Base-by-base conservation (phyloP, 2,113 vertebrate genomes). In the Caranx melampygus region DNA sequence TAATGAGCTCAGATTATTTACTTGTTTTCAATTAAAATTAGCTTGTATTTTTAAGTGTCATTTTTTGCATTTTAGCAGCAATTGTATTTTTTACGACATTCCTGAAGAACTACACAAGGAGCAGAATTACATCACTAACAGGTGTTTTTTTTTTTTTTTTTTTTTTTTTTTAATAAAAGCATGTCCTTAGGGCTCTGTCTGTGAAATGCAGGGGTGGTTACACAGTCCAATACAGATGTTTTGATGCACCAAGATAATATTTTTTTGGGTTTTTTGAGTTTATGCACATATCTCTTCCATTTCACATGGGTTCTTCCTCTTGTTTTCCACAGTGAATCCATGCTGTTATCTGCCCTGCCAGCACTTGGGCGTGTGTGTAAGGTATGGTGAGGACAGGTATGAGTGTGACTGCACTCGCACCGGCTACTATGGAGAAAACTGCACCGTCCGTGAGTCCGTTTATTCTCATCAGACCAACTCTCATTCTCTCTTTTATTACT, bases 381-480 rank as follows among this genome's bases (percentile, higher is more conserved):
- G 94, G 44, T 94, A 95, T 0, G 94, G 93, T 15, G 78, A 86
- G 37, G 87, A 90, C 37, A 82, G 70, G 8, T 99, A 98, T 15
- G 96, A 98, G 78, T 99, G 98, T 1, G 98, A 99, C 93, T 99
- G 98, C 90, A 98, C 97, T 0, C 93, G 92, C 33, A 99, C 97
- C 0, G 98, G 98, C 5, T 98, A 96, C 91, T 94, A 92, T 0
- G 98, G 98, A 75, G 75, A 87, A 82, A 98, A 99, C 94, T 99
- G 98, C 94, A 97, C 95, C 14, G 69, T 90, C 77, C 96, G 98
- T 99, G 91, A 97, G 98, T 96, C 55, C 6, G 9, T 3, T 18
- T 26, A 26, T 26, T 11, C 47, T 51, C 18, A 4, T 35, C 7
- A 18, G 18, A 76, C 33, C 14, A 31, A 11, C 31, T 18, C 72